Conservation (phyloP, 1,140 invertebrate species). For the Belonocnema kinseyi region DNA sequence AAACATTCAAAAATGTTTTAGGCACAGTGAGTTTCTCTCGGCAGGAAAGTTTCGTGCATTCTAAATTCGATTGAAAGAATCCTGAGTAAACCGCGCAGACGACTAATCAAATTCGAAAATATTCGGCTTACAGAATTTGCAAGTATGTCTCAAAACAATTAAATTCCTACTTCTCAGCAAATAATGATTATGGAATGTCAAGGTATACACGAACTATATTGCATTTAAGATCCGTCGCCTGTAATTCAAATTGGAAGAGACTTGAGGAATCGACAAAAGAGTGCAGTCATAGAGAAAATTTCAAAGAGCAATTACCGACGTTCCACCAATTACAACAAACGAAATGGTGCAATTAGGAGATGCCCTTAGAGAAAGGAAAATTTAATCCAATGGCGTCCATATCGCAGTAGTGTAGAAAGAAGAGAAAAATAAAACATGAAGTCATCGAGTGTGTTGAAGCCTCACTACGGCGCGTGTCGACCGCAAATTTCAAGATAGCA, state of each 20-base stretch:
- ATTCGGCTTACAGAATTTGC: no score
- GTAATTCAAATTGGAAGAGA: not conserved
- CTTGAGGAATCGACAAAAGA: slow-evolving; percentile 14
- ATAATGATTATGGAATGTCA: no score
- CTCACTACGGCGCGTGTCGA: slow-evolving; percentile 9
- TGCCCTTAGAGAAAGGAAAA: slow-evolving; percentile 26
- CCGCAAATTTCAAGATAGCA: slow-evolving; percentile 36
- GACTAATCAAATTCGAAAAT: no score
- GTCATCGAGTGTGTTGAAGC: not conserved
- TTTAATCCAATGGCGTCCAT: slow-evolving; percentile 13
- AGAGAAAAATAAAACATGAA: not conserved
- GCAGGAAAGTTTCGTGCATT: no score
- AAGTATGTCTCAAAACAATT: no score
- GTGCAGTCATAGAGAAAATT: slow-evolving; percentile 18
- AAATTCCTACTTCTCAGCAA: no score
- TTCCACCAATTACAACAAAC: slow-evolving; percentile 19
- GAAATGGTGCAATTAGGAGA: slow-evolving; percentile 12
- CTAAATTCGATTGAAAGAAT: no score
- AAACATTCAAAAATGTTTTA: no score
- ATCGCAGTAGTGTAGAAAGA: not conserved
- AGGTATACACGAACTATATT: not conserved
- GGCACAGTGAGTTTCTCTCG: no score
- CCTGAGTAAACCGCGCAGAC: no score
- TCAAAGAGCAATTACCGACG: slow-evolving; percentile 25
- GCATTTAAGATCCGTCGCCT: slow-evolving; percentile 14